Base-by-base conservation (phyloP, 2,888 invertebrate genomes). In the Lapara coniferarum region DNA sequence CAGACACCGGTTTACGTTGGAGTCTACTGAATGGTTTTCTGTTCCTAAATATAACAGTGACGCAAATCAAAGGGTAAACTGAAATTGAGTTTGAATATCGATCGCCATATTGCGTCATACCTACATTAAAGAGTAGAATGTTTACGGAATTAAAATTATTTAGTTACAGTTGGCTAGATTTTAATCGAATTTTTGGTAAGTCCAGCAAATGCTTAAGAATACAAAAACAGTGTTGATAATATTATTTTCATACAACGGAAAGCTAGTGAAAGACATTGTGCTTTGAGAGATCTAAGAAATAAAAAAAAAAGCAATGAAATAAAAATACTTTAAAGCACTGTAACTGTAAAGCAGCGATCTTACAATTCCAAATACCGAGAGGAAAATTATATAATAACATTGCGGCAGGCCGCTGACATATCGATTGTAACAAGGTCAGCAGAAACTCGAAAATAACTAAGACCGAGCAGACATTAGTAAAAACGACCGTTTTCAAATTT, bases 401-500 rank as follows among this genome's bases (percentile, higher is more conserved):
- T 83, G 85, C 78, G 85, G 85, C 84, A 88, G 87, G 86, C 87
- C 89, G 87, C 86, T 88, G 85, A 88, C 87, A 87, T 86, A 80
- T 81, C 81, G 80, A 55, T 83, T 78, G 83, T 83, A 85, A 83
- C 92, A 93, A 93, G 93, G 93, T 92, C 93, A 89, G 74, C 81
- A 79, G 80, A 83, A 88, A 83, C 83, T 85, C 87, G 77, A 91
- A 93, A 93, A 93, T 93, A 93, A 87, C 88, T 77, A 79, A 84
- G 85, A 83, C 84, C 85, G 83, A 89, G 87, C 87, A 89, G 86
- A 90, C 87, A 91, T 92, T 90, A 82, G 89, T 91, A 89, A 91
- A 92, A 92, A 90, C 87, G 82, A 75, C 73, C 84, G 87, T 87
- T 92, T 92, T 90, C 87, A 87, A 90, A 88, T 88, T 90, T 90